Base-by-base conservation (phyloP, 2,797 vertebrate species). In the Muscicapa comitata region DNA sequence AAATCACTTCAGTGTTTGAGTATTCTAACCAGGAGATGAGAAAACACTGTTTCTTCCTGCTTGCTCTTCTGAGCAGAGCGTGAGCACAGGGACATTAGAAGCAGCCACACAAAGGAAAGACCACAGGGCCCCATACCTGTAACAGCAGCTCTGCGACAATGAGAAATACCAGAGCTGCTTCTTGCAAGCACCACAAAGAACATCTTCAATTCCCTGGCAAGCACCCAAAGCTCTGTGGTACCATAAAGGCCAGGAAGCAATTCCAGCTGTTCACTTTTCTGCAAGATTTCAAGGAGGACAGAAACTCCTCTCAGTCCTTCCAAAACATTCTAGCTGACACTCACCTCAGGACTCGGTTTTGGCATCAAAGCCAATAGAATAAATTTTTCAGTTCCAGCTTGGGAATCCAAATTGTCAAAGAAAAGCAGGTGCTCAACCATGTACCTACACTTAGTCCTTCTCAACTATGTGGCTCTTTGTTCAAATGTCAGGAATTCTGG, bases 101-200 rank as follows among this genome's bases (percentile, higher is more conserved):
- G 23, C 28, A 82, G 28, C 26, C 43, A 67, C 58, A 53, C n/a
- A 54, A 78, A 84, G 47, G 68, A 65, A 67, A n/a, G 45, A 19
- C 21, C 58, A 78, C 65, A 78, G 4, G 8, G 73, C 20, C 81
- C 80, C 2, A 20, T 18, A 66, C 31, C 55, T 37, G n/a, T 3
- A 63, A 5, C 4, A 0, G 43, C 51, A 59, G 47, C 58, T 80
- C 38, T 0, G 0, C 4, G 29, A 92, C 63, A 50, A 50, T 0
- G 0, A 93, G 53, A 86, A 93, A 86, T 43, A 75, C 54, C 82
- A 86, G 79, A 89, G 67, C 57, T 71, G 33, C 89, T 53, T 26
- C 10, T 10, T 86, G 51, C 3, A 4, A 81, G 33, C 67, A 85
- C 57, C 47, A 73, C 90, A 82, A 31, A 1, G 5, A 93, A 45